Conservation (phyloP, 2,888 invertebrate species). For the Zonitis immaculata region DNA sequence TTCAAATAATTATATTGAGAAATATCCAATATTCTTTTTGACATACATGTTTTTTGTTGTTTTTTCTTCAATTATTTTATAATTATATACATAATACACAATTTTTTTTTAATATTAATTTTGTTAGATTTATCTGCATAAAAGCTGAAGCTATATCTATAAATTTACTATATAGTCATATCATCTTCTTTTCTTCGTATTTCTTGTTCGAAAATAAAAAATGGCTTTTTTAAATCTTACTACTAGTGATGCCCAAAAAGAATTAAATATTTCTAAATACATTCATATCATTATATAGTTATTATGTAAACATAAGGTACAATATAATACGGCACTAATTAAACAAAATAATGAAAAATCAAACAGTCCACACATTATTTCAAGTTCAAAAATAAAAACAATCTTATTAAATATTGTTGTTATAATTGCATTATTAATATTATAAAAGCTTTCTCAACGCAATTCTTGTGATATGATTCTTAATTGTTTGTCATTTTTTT, state of each 20-base stretch:
- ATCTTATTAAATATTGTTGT: not conserved
- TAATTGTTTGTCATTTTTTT: constrained; percentile 3
- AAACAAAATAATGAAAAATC: not conserved
- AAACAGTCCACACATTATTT: constrained; percentile 1
- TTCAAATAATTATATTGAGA: constrained; percentile 31
- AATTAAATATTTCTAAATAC: constrained; percentile 8
- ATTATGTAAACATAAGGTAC: constrained; percentile 4
- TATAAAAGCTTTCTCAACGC: constrained; percentile 5
- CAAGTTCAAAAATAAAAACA: not conserved
- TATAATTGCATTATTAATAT: not conserved
- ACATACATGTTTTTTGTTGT: constrained; percentile 31
- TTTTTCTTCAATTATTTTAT: no score
- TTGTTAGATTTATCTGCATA: constrained; percentile 17
- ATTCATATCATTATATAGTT: constrained; percentile 7
- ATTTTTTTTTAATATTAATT: constrained; percentile 25
- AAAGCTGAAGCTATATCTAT: constrained; percentile 25
- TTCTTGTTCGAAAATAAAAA: not conserved
- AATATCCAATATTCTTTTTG: constrained; percentile 30
- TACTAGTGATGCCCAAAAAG: constrained; percentile 1
- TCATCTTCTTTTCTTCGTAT: constrained; percentile 11
- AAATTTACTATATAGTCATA: constrained; percentile 28
- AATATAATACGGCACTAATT: constrained; percentile 4
- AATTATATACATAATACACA: constrained; percentile 30
- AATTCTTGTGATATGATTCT: constrained; percentile 13
- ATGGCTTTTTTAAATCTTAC: not conserved